Evolutionary conservation across 2,888 invertebrate species (phyloP).

Genomic region (Mylabris sibirica): DNA sequence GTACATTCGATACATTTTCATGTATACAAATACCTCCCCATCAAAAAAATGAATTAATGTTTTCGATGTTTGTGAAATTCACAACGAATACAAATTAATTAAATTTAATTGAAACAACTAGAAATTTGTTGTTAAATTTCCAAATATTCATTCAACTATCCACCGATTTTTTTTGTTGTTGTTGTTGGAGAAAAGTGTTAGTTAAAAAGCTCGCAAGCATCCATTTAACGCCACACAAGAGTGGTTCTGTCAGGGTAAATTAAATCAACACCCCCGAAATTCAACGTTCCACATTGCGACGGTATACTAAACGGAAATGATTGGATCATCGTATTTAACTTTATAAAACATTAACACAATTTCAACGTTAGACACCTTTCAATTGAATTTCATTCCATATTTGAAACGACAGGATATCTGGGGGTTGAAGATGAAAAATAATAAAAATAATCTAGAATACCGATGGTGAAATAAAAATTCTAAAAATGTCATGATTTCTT

Average conservation of each 20-base stretch:
- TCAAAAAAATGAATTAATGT: not conserved
- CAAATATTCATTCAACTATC: not conserved
- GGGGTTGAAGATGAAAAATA: conserved; percentile 15
- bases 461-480: not conserved
- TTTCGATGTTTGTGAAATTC: not conserved
- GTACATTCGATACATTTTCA: too few species aligned
- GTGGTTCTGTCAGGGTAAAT: conserved; percentile 43
- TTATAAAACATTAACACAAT: conserved; percentile 54
- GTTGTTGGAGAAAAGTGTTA: not conserved
- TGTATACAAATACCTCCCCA: not conserved
- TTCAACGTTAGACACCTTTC: conserved; percentile 49
- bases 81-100: not conserved
- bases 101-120: not conserved
- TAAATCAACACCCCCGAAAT: conserved; percentile 37
- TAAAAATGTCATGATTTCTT: not conserved
- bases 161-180: not conserved
- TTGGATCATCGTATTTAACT: conserved; percentile 55
- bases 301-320: conserved; percentile 48
- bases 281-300: conserved; percentile 38
- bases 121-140: not conserved
- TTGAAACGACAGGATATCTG: conserved; percentile 22
- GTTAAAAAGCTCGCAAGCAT: conserved; percentile 30
- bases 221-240: conserved; percentile 41
- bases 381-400: conserved; percentile 46
- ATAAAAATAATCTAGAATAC: not conserved